phyloP scores from a whole-genome alignment of 2,797 vertebrate species.

The Pteronotus mesoamericanus region DNA sequence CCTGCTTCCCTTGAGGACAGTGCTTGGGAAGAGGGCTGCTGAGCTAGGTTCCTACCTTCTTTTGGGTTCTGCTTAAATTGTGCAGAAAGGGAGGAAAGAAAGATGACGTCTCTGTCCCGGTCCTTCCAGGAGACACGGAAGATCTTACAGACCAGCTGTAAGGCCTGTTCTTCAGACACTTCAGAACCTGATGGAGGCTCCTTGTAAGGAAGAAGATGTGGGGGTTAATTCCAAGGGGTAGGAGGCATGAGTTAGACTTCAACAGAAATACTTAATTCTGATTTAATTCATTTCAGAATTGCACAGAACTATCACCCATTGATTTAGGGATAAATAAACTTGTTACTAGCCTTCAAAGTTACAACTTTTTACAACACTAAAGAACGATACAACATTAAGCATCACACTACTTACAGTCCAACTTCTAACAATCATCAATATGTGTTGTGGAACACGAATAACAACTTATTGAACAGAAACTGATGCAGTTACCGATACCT shows the following conservation, averaged over 20 bases:
- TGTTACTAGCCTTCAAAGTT: neutral
- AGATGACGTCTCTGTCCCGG: slow-evolving; percentile 96
- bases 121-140: slow-evolving; percentile 99
- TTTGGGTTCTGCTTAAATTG: slow-evolving; percentile 96
- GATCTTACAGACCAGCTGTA: slow-evolving; percentile 99
- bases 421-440: neutral
- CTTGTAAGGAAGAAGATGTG: slow-evolving; percentile 75
- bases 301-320: neutral
- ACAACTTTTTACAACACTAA: neutral
- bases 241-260: neutral
- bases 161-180: slow-evolving; percentile 96
- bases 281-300: neutral
- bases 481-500: accelerated
- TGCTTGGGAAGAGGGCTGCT: accelerated
- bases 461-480: neutral
- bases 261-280: neutral
- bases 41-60: slow-evolving; percentile 85
- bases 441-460: neutral
- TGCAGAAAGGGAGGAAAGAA: slow-evolving; percentile 92
- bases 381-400: neutral
- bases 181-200: slow-evolving; percentile 91
- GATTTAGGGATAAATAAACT: neutral
- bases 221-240: neutral
- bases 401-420: neutral
- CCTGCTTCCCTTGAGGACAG: neutral